Conservation (phyloP, 2,113 vertebrate genomes). For the Ageneiosus marmoratus region DNA sequence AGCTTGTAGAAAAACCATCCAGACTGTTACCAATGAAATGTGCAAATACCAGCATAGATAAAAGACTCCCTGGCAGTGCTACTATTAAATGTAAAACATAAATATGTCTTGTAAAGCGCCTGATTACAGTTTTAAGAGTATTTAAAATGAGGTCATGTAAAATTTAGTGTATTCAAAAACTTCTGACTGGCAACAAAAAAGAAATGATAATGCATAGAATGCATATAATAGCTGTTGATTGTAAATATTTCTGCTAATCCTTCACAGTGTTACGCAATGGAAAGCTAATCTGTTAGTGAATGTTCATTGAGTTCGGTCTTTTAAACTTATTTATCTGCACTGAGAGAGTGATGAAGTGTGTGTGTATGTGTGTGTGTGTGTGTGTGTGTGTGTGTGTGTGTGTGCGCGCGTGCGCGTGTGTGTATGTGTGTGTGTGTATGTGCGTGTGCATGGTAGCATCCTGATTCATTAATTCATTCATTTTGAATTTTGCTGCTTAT, state of each 20-base stretch:
- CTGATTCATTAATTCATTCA: constrained; percentile 73
- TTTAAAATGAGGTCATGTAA: neutral
- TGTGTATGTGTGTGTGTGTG: constrained; percentile 20
- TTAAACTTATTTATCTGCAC: constrained; percentile 32
- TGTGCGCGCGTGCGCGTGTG: neutral
- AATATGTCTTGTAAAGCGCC: too few species aligned
- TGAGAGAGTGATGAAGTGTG: too few species aligned
- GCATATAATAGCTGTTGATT: neutral
- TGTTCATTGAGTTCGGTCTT: constrained; percentile 24
- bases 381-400: neutral
- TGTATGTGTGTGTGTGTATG: constrained; percentile 30
- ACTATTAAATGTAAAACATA: neutral
- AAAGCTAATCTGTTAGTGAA: neutral
- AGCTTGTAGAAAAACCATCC: too few species aligned
- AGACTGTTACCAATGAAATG: too few species aligned
- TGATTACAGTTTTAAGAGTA: too few species aligned
- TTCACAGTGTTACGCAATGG: neutral
- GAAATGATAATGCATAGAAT: constrained; percentile 7
- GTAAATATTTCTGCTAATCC: constrained; percentile 16
- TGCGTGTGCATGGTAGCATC: neutral
- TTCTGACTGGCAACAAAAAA: neutral
- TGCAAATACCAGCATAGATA: neutral
- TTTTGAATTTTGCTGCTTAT: constrained; percentile 64
- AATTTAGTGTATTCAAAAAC: neutral
- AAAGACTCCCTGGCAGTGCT: neutral